These are phyloP conservation scores for Drosophila yakuba DNA, from an alignment of 1,140 invertebrate species.

Conservation along the genomic window DNA sequence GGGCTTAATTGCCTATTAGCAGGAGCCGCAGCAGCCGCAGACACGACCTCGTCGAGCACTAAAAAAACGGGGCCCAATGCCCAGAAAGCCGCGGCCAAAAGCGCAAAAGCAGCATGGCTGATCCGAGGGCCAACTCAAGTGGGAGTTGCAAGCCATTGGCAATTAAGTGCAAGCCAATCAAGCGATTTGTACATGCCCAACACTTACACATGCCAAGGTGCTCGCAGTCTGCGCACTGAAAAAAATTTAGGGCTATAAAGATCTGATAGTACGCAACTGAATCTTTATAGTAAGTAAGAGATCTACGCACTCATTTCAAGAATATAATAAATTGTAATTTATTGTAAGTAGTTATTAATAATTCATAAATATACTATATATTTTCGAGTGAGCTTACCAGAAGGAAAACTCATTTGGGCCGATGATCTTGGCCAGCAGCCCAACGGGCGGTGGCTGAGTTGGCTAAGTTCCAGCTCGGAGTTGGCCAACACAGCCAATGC, in stretches of 20 bases:
- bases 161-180: slow-evolving; percentile 82
- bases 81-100: slow-evolving; percentile 23
- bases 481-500: slow-evolving; percentile 55
- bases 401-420: slow-evolving; percentile 64
- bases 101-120: slow-evolving; percentile 57
- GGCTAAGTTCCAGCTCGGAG: background rate
- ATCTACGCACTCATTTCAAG: no score
- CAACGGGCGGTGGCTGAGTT: slow-evolving; percentile 32
- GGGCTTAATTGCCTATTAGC: slow-evolving; percentile 79
- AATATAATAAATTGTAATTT: background rate
- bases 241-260: background rate
- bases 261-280: no score
- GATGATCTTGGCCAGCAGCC: slow-evolving; percentile 54
- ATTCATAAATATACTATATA: no score
- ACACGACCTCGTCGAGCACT: slow-evolving; percentile 64
- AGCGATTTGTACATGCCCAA: slow-evolving; percentile 80
- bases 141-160: slow-evolving; percentile 71
- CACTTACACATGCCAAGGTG: slow-evolving; percentile 65
- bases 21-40: slow-evolving; percentile 65
- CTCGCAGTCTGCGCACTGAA: slow-evolving; percentile 14
- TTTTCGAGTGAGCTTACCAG: background rate
- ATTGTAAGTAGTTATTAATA: background rate
- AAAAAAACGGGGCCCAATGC: slow-evolving; percentile 18
- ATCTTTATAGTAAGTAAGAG: no score
- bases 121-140: slow-evolving; percentile 36